Evolutionary conservation across 2,888 invertebrate species (phyloP).

Genomic region (Odontomyia ornata): DNA sequence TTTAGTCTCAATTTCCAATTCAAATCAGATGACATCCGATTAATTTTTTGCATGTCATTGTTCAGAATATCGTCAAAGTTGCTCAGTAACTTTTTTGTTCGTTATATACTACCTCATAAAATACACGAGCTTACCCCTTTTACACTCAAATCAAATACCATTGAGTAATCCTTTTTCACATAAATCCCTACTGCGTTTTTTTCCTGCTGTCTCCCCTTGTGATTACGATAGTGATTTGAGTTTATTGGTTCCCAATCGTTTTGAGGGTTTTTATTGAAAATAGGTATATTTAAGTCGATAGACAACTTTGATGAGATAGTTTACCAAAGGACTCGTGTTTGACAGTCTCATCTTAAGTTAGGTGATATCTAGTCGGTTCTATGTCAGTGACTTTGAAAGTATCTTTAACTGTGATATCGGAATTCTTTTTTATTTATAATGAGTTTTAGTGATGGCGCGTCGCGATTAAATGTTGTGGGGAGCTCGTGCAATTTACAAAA

Average conservation of each 20-base stretch:
- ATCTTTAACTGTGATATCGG: too few relatives aligned
- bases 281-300: constrained; percentile 15
- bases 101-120: background rate
- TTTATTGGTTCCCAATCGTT: constrained; percentile 34
- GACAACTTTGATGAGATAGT: background rate
- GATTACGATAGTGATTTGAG: background rate
- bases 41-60: constrained; percentile 40
- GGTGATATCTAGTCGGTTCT: background rate
- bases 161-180: background rate
- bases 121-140: background rate
- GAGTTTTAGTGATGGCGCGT: background rate
- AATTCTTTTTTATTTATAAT: background rate
- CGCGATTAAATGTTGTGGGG: background rate
- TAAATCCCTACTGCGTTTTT: constrained; percentile 7
- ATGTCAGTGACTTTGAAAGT: constrained; percentile 21
- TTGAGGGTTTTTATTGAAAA: constrained; percentile 19
- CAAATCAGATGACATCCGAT: constrained; percentile 39
- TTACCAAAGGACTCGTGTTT: too few relatives aligned
- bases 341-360: background rate
- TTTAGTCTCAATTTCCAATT: constrained; percentile 31
- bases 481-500: constrained; percentile 3
- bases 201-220: constrained; percentile 6
- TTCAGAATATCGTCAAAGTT: constrained; percentile 36
- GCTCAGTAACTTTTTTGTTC: background rate
- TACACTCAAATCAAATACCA: background rate